These are phyloP conservation scores for Menidia menidia DNA, from an alignment of 2,797 vertebrate species.

Conservation along the genomic window DNA sequence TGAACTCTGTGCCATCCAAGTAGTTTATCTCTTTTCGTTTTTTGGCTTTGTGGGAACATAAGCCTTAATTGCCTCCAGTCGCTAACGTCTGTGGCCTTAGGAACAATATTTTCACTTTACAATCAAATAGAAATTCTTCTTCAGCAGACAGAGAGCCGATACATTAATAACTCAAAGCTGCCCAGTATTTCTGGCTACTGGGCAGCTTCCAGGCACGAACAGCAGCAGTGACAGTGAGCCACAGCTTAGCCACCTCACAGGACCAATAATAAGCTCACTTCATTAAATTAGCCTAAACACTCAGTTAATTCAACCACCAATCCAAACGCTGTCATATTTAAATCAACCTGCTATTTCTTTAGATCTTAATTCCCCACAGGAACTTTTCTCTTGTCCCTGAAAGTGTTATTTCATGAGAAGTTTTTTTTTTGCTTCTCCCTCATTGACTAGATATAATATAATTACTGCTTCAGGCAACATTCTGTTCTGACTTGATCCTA, in stretches of 20 bases:
- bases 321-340: slow-evolving; percentile 30
- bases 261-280: slow-evolving; percentile 35
- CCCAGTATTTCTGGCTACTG: slow-evolving; percentile 13
- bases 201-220: slow-evolving; percentile 29
- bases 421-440: slow-evolving; percentile 8
- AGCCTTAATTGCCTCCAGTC: not conserved
- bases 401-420: slow-evolving; percentile 3
- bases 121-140: slow-evolving; percentile 1
- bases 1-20: too few relatives aligned
- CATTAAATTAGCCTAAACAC: slow-evolving; percentile 52
- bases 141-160: slow-evolving; percentile 19
- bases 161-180: slow-evolving; percentile 22
- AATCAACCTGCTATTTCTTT: slow-evolving; percentile 6
- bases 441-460: slow-evolving; percentile 10
- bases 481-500: slow-evolving; percentile 5
- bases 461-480: slow-evolving; percentile 28
- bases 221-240: slow-evolving; percentile 25
- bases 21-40: not conserved
- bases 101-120: slow-evolving; percentile 6
- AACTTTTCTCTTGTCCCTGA: slow-evolving; percentile 5
- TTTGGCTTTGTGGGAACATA: not conserved
- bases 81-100: not conserved
- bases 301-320: slow-evolving; percentile 34
- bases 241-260: slow-evolving; percentile 29
- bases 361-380: slow-evolving; percentile 19